Evolutionary conservation across 2,113 vertebrate genomes (phyloP).

Genomic region (Gallinago paraguaiae): DNA sequence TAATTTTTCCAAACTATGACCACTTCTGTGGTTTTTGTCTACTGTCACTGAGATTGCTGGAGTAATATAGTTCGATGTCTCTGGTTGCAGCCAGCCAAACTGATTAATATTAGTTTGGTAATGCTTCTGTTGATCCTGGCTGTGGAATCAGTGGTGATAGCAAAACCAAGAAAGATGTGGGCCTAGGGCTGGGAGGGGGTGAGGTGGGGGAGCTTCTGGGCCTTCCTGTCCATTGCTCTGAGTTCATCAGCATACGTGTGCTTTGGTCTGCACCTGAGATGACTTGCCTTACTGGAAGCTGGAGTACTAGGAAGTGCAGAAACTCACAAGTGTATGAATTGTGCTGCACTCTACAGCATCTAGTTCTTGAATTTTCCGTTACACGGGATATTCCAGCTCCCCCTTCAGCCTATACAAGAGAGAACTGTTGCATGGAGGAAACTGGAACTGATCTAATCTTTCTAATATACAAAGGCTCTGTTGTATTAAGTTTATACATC

Average conservation of each 20-base stretch:
- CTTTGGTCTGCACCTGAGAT: not conserved
- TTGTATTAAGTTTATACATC: not conserved
- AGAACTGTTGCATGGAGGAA: not conserved
- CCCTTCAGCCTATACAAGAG: not conserved
- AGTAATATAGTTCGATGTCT: not conserved
- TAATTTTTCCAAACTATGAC: not conserved
- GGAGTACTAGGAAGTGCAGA: not conserved
- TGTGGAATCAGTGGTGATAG: not conserved
- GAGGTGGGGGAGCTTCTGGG: not conserved
- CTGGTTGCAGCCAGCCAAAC: not conserved
- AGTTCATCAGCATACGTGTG: not conserved
- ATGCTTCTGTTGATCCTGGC: not conserved
- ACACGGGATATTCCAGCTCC: not conserved
- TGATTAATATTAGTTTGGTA: not conserved
- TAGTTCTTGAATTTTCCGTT: not conserved
- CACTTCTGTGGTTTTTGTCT: not conserved
- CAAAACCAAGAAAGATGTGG: not conserved
- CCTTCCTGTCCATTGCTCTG: not conserved
- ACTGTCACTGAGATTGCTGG: not conserved
- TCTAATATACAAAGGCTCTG: not conserved
- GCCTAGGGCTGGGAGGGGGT: not conserved
- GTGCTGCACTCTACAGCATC: not conserved
- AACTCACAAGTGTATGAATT: not conserved
- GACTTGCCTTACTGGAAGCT: not conserved
- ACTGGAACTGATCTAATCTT: not conserved